phyloP scores from a whole-genome alignment of 2,113 vertebrate species.

The Cathartes aura region DNA sequence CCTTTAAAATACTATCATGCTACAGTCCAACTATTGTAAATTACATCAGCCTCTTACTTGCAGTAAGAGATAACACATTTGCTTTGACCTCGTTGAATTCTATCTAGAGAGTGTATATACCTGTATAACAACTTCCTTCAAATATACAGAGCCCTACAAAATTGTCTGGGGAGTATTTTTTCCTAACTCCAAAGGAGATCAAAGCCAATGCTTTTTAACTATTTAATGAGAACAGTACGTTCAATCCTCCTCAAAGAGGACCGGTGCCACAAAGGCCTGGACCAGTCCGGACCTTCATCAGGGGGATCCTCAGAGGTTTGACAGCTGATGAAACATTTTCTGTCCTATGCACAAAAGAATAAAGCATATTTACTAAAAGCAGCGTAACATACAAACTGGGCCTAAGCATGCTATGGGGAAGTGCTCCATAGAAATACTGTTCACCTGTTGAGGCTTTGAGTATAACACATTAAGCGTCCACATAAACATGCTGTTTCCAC shows the following conservation, averaged over 20 bases:
- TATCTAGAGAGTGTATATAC: rapidly evolving
- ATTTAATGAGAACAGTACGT: neutral
- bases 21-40: neutral
- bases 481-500: neutral
- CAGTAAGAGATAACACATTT: neutral
- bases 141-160: neutral
- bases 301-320: neutral
- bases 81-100: neutral
- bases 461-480: neutral
- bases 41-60: neutral
- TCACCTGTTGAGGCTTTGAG: neutral
- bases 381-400: neutral
- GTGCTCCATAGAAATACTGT: neutral
- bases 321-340: neutral
- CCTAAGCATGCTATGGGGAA: rapidly evolving
- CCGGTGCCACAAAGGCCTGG: neutral
- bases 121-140: neutral
- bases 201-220: neutral
- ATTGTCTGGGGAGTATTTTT: neutral
- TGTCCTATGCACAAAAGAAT: neutral
- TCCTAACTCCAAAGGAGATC: neutral
- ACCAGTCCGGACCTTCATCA: neutral
- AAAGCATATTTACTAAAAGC: neutral
- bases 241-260: neutral
- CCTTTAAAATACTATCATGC: rapidly evolving